A percentile compares a stretch with the other conserved stretches of the same genome.
These are phyloP conservation scores for Bergia sp. DNA, from an alignment of 92 coral and sea anemone species.

Conservation along the genomic window DNA sequence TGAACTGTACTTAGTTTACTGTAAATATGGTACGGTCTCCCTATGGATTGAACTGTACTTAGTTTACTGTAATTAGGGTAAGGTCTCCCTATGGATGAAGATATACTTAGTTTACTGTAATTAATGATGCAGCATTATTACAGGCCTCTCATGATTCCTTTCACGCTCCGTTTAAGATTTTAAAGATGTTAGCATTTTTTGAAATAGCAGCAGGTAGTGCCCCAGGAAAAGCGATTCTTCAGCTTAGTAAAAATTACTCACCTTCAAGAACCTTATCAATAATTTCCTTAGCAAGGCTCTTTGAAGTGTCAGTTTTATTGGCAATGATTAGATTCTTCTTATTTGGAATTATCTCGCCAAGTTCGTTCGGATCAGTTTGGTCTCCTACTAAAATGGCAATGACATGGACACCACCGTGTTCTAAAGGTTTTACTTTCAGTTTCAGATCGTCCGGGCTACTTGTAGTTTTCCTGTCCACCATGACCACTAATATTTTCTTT, in stretches of 20 bases:
- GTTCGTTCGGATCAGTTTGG: constrained; percentile 8
- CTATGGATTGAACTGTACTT: too few relatives aligned
- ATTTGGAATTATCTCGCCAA: constrained; percentile 3
- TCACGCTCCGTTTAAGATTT: too few relatives aligned
- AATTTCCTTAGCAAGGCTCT: constrained; percentile 16
- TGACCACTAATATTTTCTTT: constrained; percentile 11
- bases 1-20: too few relatives aligned
- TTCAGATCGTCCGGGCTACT: constrained; percentile 16
- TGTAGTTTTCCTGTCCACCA: constrained; percentile 31
- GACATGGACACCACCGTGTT: neutral
- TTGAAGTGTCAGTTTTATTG: constrained; percentile 18
- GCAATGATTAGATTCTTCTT: constrained; percentile 12
- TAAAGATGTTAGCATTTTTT: too few relatives aligned
- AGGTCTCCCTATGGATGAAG: too few relatives aligned
- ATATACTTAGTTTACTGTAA: too few relatives aligned
- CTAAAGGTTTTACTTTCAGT: constrained; percentile 9
- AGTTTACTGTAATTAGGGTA: too few relatives aligned
- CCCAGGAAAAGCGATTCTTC: too few relatives aligned
- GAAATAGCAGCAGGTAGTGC: too few relatives aligned
- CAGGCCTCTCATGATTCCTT: too few relatives aligned
- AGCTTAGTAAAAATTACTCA: neutral
- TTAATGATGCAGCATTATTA: too few relatives aligned
- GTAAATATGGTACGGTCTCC: too few relatives aligned
- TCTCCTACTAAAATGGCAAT: constrained; percentile 28
- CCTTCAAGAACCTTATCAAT: constrained; percentile 25